Conservation (phyloP, 2,888 invertebrate genomes). For the Lepidochrysops patricia region DNA sequence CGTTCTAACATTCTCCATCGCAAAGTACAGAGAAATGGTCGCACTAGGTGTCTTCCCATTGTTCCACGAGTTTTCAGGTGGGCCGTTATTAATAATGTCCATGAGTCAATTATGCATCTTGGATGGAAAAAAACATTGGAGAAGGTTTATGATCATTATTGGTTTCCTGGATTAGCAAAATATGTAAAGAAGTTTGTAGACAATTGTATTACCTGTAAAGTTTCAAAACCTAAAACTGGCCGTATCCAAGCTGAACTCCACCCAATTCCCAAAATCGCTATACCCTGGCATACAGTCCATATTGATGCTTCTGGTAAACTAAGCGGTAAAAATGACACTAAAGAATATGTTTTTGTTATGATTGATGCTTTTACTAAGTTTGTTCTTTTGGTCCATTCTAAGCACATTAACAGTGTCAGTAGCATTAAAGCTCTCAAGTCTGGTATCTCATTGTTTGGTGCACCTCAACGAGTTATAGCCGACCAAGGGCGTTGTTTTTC, state of each 20-base stretch:
- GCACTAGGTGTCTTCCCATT: slow-evolving; percentile 22
- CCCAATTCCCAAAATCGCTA: slow-evolving; percentile 19
- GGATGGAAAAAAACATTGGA: slow-evolving; percentile 29
- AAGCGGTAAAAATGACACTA: slow-evolving; percentile 28
- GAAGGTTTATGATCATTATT: slow-evolving; percentile 31
- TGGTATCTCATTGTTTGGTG: slow-evolving; percentile 20
- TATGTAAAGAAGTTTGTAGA: slow-evolving; percentile 34
- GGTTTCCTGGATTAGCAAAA: slow-evolving; percentile 32
- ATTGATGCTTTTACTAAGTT: slow-evolving; percentile 32
- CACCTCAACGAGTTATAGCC: slow-evolving; percentile 21
- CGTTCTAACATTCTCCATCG: no score
- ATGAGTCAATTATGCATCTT: slow-evolving; percentile 27
- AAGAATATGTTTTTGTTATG: slow-evolving; percentile 30
- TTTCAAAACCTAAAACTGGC: slow-evolving; percentile 32
- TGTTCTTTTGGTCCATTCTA: slow-evolving; percentile 22
- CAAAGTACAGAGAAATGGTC: no score
- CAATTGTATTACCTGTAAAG: slow-evolving; percentile 33
- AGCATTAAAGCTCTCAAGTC: slow-evolving; percentile 18
- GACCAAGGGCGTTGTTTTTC: slow-evolving; percentile 23
- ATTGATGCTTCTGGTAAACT: slow-evolving; percentile 15
- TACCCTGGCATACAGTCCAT: neutral
- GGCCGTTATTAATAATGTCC: slow-evolving; percentile 31
- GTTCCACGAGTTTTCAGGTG: slow-evolving; percentile 28
- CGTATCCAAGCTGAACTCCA: slow-evolving; percentile 30
- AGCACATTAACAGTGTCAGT: slow-evolving; percentile 13